phyloP scores from a whole-genome alignment of 2,113 vertebrate genomes.

The Lamprotornis superbus region DNA sequence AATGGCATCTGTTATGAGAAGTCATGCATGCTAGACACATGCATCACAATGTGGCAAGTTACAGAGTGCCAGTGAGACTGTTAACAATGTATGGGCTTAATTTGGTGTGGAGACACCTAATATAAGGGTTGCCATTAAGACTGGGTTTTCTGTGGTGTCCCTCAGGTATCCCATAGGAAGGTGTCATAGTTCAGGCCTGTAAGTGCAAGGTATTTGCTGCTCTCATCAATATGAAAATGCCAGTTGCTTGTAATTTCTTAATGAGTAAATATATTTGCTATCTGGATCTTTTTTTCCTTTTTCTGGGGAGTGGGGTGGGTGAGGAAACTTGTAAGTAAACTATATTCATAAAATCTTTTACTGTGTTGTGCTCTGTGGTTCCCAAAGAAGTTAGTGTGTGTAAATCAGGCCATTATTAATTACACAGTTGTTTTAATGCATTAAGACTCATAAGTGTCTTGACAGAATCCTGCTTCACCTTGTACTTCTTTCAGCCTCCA shows the following conservation, averaged over 20 bases:
- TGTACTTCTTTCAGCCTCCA: background rate
- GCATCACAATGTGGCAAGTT: background rate
- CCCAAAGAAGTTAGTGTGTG: background rate
- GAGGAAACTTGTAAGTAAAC: background rate
- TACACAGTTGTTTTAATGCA: background rate
- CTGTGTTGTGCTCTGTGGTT: background rate
- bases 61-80: background rate
- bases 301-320: fast-evolving
- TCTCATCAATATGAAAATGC: background rate
- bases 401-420: background rate
- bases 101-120: background rate
- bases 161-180: background rate
- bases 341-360: background rate
- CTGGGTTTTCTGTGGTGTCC: background rate
- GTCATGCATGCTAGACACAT: background rate
- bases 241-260: background rate
- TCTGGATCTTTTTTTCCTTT: background rate
- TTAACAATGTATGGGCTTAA: background rate
- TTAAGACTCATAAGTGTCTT: background rate
- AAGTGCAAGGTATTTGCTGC: background rate
- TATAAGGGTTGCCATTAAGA: background rate
- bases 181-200: background rate
- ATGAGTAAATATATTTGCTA: background rate
- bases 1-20: background rate
- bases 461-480: background rate